These are phyloP conservation scores for Eulemur rubriventer DNA, from an alignment of 2,797 vertebrate species.

Conservation along the genomic window DNA sequence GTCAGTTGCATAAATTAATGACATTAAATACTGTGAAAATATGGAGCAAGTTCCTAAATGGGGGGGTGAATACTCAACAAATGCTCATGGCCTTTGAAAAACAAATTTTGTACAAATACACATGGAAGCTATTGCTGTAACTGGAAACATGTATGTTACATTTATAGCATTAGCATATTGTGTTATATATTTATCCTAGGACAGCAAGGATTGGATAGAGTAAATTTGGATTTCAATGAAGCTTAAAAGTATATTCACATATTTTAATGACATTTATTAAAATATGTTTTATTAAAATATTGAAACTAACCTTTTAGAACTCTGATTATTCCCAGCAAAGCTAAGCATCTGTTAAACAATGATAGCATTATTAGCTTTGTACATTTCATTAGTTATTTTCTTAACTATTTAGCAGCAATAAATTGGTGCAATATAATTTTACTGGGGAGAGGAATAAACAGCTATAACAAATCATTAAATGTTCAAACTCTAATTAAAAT, in stretches of 20 bases:
- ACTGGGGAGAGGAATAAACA: background rate
- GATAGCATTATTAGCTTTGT: constrained; percentile 81
- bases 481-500: constrained; percentile 38
- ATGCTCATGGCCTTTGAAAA: constrained; percentile 24
- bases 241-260: constrained; percentile 39
- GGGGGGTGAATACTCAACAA: background rate
- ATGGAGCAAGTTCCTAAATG: background rate
- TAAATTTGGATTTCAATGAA: constrained; percentile 27
- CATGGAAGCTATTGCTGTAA: background rate
- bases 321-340: constrained; percentile 80
- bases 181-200: constrained; percentile 42
- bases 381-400: constrained; percentile 85
- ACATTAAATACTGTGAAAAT: background rate
- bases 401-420: constrained; percentile 82
- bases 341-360: constrained; percentile 84
- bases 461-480: background rate
- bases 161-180: background rate
- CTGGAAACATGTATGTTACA: background rate
- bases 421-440: background rate
- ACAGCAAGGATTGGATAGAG: background rate
- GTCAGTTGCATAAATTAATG: background rate
- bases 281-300: constrained; percentile 75
- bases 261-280: constrained; percentile 58
- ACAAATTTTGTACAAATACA: background rate
- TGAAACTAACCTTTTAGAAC: constrained; percentile 79